These are phyloP conservation scores for Rhopalosiphum nymphaeae DNA, from an alignment of 2,888 invertebrate genomes.

Conservation along the genomic window DNA sequence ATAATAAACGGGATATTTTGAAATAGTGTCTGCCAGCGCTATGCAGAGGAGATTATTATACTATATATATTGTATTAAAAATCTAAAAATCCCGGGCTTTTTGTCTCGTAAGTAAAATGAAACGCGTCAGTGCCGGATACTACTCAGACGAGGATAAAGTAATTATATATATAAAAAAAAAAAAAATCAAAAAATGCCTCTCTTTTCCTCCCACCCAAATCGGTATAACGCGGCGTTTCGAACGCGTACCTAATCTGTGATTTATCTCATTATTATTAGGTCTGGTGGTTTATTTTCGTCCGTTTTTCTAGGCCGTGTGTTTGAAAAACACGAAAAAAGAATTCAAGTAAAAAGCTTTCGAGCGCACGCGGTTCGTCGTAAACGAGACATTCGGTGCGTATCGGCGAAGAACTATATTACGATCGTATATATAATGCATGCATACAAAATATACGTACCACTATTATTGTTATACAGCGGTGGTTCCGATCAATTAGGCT, in stretches of 20 bases:
- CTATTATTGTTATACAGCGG: neutral
- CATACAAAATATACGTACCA: neutral
- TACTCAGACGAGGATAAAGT: constrained; percentile 4
- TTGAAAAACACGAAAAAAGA: neutral
- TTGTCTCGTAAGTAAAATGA: neutral
- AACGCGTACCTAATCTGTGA: constrained; percentile 13
- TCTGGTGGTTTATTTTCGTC: neutral
- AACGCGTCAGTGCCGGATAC: constrained; percentile 4
- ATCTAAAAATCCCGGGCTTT: neutral
- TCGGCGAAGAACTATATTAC: constrained; percentile 27
- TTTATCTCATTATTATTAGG: neutral
- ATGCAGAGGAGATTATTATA: too few species aligned
- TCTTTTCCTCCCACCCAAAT: neutral
- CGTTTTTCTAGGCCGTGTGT: neutral
- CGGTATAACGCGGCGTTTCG: neutral
- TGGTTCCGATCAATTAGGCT: constrained; percentile 64
- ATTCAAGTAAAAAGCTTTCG: constrained; percentile 2
- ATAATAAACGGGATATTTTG: neutral
- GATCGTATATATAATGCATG: neutral
- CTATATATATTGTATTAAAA: neutral
- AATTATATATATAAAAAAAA: neutral
- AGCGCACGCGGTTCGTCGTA: neutral
- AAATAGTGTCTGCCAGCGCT: neutral
- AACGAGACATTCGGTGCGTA: constrained; percentile 40
- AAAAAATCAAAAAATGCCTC: neutral